Evolutionary conservation across 2,797 vertebrate genomes (phyloP), one percentile per base, ranked within the genome.

Genomic region (Pseudotriccus pelzelni): DNA sequence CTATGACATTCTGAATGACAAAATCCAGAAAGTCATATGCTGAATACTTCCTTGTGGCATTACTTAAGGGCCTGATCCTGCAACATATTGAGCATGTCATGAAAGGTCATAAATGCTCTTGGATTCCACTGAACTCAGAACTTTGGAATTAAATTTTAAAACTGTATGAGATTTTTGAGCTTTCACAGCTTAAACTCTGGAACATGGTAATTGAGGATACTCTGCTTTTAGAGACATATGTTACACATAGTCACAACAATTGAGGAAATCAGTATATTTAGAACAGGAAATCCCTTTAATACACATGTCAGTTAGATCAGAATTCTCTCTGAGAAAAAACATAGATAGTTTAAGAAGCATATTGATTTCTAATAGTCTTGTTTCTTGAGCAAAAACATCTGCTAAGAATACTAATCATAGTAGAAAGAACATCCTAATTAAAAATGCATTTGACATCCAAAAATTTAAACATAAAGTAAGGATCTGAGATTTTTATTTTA

Each of bases 331-430:
- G 92, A 90, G 82, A 58, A 47, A 87, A 94, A 95, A 32, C 94
- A 74, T 73, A 64, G n/a, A 62, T 87, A 77, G 75, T 80, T 94
- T 93, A 75, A 58, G 84, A 83, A 96, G 89, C 82, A 63, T 83
- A 67, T 28, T 96, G 47, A 43, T 89, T 94, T 92, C 73, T 63
- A 89, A 84, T 84, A 74, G 69, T 89, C 84, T 93, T 78, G 39
- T 84, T 91, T 87, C 63, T 92, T 93, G 76, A 97, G 17, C 73
- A 95, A 89, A 96, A 91, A 19, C 94, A 90, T 91, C 89, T 96
- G 91, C 87, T 59, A 85, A 81, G 79, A 80, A 56, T 66, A 37
- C 32, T 87, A 93, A 88, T 89, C 55, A 60, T 43, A 67, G 55
- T 10, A 86, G 67, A 91, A 92, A 41, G 59, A 81, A 73, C 63